These are phyloP conservation scores for Calvadosia cruxmelitensis DNA, from an alignment of 30 jellyfish, hydroid and myxozoan genomes.

Conservation along the genomic window DNA sequence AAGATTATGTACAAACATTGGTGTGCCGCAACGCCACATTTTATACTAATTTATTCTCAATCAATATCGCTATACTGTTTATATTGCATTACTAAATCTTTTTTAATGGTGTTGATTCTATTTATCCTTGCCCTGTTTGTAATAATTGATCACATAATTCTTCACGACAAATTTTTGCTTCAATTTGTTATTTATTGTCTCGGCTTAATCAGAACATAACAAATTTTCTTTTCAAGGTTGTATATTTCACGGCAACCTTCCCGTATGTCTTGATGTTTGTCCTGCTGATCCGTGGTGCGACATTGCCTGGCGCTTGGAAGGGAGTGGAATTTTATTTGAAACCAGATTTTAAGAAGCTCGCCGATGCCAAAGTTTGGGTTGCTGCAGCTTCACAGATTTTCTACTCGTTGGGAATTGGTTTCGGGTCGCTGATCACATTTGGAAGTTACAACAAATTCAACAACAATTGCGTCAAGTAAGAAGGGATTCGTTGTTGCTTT, in stretches of 20 bases:
- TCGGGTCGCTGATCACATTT: slow-evolving; percentile 80
- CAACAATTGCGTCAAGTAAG: slow-evolving; percentile 67
- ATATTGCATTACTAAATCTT: too few relatives aligned
- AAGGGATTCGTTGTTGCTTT: background rate
- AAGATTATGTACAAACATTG: too few relatives aligned
- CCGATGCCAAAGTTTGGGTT: slow-evolving; percentile 75
- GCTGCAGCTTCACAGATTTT: slow-evolving; percentile 91
- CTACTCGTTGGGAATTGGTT: slow-evolving; percentile 91
- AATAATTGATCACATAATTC: too few relatives aligned
- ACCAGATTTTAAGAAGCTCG: slow-evolving; percentile 57
- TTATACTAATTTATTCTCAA: too few relatives aligned
- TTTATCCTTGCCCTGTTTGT: too few relatives aligned
- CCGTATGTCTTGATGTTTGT: slow-evolving; percentile 69
- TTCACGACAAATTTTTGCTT: too few relatives aligned
- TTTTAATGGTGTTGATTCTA: too few relatives aligned
- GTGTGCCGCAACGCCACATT: too few relatives aligned
- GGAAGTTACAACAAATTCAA: slow-evolving; percentile 85
- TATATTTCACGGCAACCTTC: slow-evolving; percentile 83
- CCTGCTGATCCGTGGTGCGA: slow-evolving; percentile 66
- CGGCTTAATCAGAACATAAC: too few relatives aligned
- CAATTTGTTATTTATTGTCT: background rate
- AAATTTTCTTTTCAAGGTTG: slow-evolving; percentile 56
- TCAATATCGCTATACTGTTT: too few relatives aligned
- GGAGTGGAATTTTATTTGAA: slow-evolving; percentile 72
- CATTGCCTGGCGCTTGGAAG: slow-evolving; percentile 62